Evolutionary conservation across 2,888 invertebrate species (phyloP).

Genomic region (Stenotaenia linearis): DNA sequence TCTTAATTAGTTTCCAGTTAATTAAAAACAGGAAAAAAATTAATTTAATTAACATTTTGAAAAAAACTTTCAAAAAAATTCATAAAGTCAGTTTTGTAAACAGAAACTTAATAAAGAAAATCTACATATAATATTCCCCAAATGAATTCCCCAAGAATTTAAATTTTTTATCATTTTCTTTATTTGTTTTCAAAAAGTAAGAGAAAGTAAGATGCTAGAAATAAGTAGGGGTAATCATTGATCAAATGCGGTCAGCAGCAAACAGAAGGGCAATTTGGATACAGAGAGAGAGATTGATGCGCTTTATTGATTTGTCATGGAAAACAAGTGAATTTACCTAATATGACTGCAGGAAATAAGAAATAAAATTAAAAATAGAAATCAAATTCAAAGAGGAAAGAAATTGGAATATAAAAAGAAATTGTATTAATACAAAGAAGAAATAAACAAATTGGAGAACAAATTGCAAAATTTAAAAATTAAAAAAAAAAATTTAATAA

Average conservation of each 20-base stretch:
- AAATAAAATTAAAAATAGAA: neutral
- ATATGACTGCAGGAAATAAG: neutral
- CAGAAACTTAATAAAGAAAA: neutral
- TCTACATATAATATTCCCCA: neutral
- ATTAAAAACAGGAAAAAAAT: no score
- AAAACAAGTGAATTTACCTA: slow-evolving; percentile 4
- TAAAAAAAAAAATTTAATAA: neutral
- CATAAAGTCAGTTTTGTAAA: no score
- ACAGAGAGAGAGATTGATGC: neutral
- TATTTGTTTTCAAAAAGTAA: neutral
- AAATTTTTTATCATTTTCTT: neutral
- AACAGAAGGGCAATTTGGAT: neutral
- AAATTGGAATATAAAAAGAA: neutral
- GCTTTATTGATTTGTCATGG: neutral
- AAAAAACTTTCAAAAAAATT: no score
- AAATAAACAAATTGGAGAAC: neutral
- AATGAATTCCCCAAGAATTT: neutral
- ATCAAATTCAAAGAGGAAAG: neutral
- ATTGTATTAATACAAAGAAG: neutral
- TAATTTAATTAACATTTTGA: no score
- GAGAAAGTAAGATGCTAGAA: neutral
- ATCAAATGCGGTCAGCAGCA: slow-evolving; percentile 1
- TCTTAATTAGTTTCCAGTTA: no score
- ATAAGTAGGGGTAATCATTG: neutral
- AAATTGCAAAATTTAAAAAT: neutral